Base-by-base conservation (phyloP, 2,797 vertebrate species). In the Centropyge bicolor region DNA sequence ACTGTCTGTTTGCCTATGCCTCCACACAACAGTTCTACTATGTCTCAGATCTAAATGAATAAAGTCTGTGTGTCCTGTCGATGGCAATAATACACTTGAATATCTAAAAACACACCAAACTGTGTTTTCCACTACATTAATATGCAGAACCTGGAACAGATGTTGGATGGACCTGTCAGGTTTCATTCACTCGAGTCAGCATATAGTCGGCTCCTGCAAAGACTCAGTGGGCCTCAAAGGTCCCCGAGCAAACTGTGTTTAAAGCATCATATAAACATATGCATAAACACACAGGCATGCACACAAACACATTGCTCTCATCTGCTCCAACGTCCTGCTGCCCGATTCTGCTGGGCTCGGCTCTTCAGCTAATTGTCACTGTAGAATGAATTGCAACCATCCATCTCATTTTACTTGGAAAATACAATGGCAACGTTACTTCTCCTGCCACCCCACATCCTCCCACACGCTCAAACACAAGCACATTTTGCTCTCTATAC, bases 361-460 rank as follows among this genome's bases (percentile, higher is more conserved):
- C 87, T 89, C 78, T 83, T 85, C 57, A 76, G 74, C 54, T 90
- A 89, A 92, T 84, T 80, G 85, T 89, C 87, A 87, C 64, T 82
- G 83, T 65, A 71, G 75, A 83, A 88, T 89, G 89, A 92, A 92
- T 89, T 88, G 86, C 70, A 54, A 78, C 71, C 86, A 91, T 92
- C 85, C 71, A 86, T 89, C 87, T 92, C 81, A 77, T 89, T 93
- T 91, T 80, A 87, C 74, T 87, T 63, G 55, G 73, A 81, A 84
- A 88, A 81, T 16, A 78, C 68, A 79, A 78, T 27, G n/a, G 35
- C 57, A 70, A 24, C 5, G 38, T 24, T 51, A 48, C 60, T 54
- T 64, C 31, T 31, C 22, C 52, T 6, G n/a, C 77, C 73, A 73
- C 27, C 69, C 36, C 31, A n/a, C 24, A 40, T n/a, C 57, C 41